A percentile compares a stretch with the other conserved stretches of the same genome.
Conservation (phyloP, 2,888 invertebrate species). For the Drosophila fungiperda region DNA sequence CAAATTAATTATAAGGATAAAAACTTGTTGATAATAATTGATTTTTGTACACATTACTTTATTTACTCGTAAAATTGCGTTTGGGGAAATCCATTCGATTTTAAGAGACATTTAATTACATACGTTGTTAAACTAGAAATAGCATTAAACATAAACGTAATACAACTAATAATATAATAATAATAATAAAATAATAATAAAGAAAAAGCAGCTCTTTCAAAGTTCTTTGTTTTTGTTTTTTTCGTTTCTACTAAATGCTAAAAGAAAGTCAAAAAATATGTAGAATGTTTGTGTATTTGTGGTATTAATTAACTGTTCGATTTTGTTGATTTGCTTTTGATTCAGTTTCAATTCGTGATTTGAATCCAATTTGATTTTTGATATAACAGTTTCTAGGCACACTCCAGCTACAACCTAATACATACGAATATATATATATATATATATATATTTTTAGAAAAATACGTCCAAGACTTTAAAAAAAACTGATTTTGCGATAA, state of each 20-base stretch:
- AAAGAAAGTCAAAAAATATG: constrained; percentile 28
- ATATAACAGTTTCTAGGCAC: constrained; percentile 42
- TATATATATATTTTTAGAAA: constrained; percentile 6
- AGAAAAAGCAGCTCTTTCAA: constrained; percentile 67
- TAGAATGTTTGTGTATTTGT: constrained; percentile 58
- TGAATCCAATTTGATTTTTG: constrained; percentile 18
- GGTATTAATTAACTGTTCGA: constrained; percentile 15
- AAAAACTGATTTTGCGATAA: constrained; percentile 24
- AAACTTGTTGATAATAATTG: constrained; percentile 6
- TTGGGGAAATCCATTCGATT: constrained; percentile 38
- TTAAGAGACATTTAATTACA: constrained; percentile 56
- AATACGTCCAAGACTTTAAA: constrained; percentile 25
- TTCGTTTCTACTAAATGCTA: constrained; percentile 28
- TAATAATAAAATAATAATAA: constrained; percentile 40
- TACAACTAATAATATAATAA: constrained; percentile 53
- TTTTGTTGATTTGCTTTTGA: constrained; percentile 16
- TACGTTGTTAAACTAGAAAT: constrained; percentile 60
- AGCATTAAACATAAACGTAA: constrained; percentile 71
- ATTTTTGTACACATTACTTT: constrained; percentile 58
- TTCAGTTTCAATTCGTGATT: constrained; percentile 29
- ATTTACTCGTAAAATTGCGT: constrained; percentile 45
- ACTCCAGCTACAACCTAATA: constrained; percentile 28
- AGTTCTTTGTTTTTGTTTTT: constrained; percentile 43
- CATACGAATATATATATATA: constrained; percentile 2
- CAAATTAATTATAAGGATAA: constrained; percentile 11